Evolutionary conservation across 1,140 invertebrate genomes (phyloP).

Genomic region (Tetraneura akinire): DNA sequence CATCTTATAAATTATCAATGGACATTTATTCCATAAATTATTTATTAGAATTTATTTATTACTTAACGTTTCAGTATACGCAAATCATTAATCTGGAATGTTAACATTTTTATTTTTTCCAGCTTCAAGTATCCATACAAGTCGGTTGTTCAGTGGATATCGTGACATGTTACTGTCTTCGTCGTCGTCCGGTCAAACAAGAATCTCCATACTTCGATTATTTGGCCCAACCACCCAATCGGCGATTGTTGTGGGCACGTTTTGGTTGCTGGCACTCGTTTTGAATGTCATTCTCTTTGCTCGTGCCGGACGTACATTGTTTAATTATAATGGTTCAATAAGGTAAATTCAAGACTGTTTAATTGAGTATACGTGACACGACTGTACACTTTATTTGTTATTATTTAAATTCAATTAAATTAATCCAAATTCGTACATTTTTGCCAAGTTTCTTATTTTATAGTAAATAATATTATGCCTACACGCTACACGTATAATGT

Average conservation of each 20-base stretch:
- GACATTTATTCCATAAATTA: too few species aligned
- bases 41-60: too few species aligned
- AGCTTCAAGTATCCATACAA: conserved; percentile 61
- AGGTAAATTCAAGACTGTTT: not conserved
- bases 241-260: conserved; percentile 59
- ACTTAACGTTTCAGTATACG: too few species aligned
- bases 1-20: too few species aligned
- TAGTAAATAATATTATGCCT: too few species aligned
- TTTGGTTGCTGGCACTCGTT: conserved; percentile 61
- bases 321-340: not conserved
- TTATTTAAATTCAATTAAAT: too few species aligned
- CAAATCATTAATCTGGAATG: too few species aligned
- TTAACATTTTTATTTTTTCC: conserved; percentile 10
- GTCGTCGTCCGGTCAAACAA: conserved; percentile 58
- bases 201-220: conserved; percentile 56
- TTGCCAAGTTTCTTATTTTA: too few species aligned
- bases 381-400: too few species aligned
- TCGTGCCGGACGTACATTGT: conserved; percentile 29
- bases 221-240: conserved; percentile 60
- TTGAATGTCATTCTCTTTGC: conserved; percentile 52
- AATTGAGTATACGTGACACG: too few species aligned
- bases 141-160: conserved; percentile 60
- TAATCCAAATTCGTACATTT: too few species aligned
- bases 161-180: conserved; percentile 59
- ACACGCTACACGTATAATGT: too few species aligned